Evolutionary conservation across 2,888 invertebrate species (phyloP), one percentile per base, ranked within the genome.

Genomic region (Pinctada fucata): DNA sequence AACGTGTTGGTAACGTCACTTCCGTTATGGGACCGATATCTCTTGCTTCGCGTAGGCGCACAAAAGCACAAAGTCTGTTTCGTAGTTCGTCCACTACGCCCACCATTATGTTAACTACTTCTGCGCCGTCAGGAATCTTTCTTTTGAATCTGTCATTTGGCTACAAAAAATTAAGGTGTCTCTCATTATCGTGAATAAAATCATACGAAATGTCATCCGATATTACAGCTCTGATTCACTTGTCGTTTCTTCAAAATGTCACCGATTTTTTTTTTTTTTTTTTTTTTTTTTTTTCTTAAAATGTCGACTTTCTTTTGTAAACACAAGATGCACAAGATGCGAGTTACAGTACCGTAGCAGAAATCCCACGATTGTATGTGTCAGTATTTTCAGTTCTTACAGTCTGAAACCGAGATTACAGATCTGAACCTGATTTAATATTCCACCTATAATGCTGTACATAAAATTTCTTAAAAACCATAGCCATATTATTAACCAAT

Each of bases 81-180:
- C 52, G 64, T 74, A 99, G 94, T 91, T 98, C 99, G 92, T 98
- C 97, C 4, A 99, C 97, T 94, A 99, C 99, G 45, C 99, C 99
- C 1, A 99, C 97, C 76, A 99, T 94, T 85, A 99, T 98, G 91
- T 99, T 99, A 80, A 97, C 97, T 2, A 99, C 98, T 93, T 99
- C 99, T 1, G 99, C 97, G 45, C 99, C 99, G 0, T 95, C 95
- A 45, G 99, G 99, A 91, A 99, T 97, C 94, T 99, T 99, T 82
- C 97, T 86, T 85, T 91, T 84, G 83, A 92, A 92, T 72, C 87
- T 83, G 58, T 85, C 85, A 76, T 90, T 91, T 63, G 81, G 80
- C 87, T 89, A 75, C 3, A 83, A 79, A 31, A 47, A 31, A 71
- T 13, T 31, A 31, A 31, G 31, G 31, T 31, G 31, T 1, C 31